Evolutionary conservation across 2,113 vertebrate species (phyloP).

Genomic region (Rhinopomastus cyanomelas): DNA sequence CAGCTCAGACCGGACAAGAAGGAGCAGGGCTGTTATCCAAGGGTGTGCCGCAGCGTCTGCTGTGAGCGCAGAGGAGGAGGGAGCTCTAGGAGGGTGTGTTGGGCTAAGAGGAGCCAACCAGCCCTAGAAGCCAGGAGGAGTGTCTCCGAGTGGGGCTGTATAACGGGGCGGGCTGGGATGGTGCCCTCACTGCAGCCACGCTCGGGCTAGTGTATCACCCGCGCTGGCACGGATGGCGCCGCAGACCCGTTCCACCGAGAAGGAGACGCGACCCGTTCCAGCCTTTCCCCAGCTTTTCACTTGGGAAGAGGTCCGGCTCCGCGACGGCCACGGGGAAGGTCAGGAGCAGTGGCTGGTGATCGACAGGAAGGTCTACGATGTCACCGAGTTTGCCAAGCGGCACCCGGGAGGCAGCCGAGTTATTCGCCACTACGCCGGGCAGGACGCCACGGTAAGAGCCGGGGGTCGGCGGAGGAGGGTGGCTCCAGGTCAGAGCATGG

Average conservation of each 20-base stretch:
- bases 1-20: not conserved
- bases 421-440: constrained; percentile 77
- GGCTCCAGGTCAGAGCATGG: not conserved
- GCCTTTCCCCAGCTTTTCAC: constrained; percentile 13
- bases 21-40: not conserved
- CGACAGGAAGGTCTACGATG: constrained; percentile 77
- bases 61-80: not conserved
- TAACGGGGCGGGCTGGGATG: constrained; percentile 1
- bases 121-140: not conserved
- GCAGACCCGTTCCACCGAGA: not conserved
- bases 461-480: not conserved
- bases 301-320: constrained; percentile 53
- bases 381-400: constrained; percentile 58
- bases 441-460: constrained; percentile 76
- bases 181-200: not conserved
- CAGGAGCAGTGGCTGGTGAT: constrained; percentile 77
- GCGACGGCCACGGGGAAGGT: not conserved
- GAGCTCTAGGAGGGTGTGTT: not conserved
- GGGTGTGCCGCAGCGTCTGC: not conserved
- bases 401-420: constrained; percentile 77
- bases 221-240: constrained; percentile 26
- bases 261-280: not conserved
- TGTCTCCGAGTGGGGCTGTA: not conserved
- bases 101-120: not conserved
- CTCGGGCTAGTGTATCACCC: accelerated